A percentile compares a stretch with the other conserved stretches of the same genome.
Evolutionary conservation across 2,888 invertebrate species (phyloP).

Genomic region (Nomada fucata): DNA sequence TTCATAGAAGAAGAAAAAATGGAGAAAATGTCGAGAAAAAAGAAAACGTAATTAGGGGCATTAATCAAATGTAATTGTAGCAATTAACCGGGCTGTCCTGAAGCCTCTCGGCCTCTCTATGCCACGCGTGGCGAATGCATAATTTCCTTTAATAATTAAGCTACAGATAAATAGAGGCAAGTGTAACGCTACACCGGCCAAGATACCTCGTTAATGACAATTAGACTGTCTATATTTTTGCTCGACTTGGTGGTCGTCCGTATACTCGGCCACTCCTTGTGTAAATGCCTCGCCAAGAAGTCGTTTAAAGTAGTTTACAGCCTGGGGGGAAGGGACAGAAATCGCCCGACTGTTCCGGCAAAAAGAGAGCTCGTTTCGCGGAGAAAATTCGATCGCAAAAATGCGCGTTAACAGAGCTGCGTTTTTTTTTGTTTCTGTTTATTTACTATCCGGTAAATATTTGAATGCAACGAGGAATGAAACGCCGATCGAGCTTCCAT

Average conservation of each 20-base stretch:
- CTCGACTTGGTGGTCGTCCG: neutral
- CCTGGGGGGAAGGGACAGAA: neutral
- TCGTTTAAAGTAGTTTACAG: neutral
- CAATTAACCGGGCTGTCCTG: conserved; percentile 57
- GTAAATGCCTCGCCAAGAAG: conserved; percentile 20
- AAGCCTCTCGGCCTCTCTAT: conserved; percentile 18
- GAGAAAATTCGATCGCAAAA: neutral
- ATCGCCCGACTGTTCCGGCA: neutral
- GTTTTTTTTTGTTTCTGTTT: neutral
- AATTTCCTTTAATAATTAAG: conserved; percentile 59
- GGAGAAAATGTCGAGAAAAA: neutral
- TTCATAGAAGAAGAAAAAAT: neutral
- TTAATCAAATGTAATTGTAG: conserved; percentile 68
- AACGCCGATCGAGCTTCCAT: too few relatives aligned
- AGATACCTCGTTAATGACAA: conserved; percentile 48
- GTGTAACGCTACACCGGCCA: conserved; percentile 35
- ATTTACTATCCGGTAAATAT: too few relatives aligned
- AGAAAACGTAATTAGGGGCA: conserved; percentile 57
- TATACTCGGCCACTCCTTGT: neutral
- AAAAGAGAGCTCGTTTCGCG: neutral
- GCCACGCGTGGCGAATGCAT: conserved; percentile 39
- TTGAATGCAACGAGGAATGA: too few relatives aligned
- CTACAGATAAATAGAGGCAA: conserved; percentile 37
- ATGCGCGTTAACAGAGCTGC: neutral
- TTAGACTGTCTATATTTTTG: conserved; percentile 39